These are phyloP conservation scores for Anthoscopus minutus DNA, from an alignment of 2,113 vertebrate genomes.

Conservation along the genomic window DNA sequence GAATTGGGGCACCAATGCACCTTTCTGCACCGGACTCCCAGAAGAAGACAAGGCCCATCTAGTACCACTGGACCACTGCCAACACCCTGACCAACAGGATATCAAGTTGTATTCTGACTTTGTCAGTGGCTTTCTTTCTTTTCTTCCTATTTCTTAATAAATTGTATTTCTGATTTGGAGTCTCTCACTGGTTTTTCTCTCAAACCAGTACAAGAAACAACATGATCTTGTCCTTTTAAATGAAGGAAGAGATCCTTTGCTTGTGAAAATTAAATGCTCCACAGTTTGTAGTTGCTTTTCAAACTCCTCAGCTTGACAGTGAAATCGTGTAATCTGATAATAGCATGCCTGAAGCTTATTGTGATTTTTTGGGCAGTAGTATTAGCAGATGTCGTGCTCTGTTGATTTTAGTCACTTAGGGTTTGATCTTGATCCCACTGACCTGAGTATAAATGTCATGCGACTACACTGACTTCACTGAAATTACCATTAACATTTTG, in stretches of 20 bases:
- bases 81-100: no score
- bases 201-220: no score
- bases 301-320: slow-evolving; percentile 50
- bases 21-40: no score
- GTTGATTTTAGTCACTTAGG: slow-evolving; percentile 64
- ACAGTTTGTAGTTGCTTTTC: slow-evolving; percentile 50
- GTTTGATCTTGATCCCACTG: neutral
- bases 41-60: no score
- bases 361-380: slow-evolving; percentile 44
- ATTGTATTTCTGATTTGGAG: no score
- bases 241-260: slow-evolving; percentile 46
- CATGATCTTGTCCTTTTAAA: slow-evolving; percentile 51
- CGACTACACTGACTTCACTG: neutral
- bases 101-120: no score
- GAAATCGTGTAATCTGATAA: slow-evolving; percentile 63
- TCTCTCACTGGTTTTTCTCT: no score
- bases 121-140: no score
- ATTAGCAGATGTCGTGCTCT: slow-evolving; percentile 59
- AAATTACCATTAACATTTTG: neutral
- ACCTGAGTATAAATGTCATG: neutral
- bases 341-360: slow-evolving; percentile 55
- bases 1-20: no score
- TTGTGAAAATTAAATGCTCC: slow-evolving; percentile 55
- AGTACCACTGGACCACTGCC: no score
- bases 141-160: no score